Evolutionary conservation across 2,113 vertebrate species (phyloP).

Genomic region (Protobothrops mucrosquamatus): DNA sequence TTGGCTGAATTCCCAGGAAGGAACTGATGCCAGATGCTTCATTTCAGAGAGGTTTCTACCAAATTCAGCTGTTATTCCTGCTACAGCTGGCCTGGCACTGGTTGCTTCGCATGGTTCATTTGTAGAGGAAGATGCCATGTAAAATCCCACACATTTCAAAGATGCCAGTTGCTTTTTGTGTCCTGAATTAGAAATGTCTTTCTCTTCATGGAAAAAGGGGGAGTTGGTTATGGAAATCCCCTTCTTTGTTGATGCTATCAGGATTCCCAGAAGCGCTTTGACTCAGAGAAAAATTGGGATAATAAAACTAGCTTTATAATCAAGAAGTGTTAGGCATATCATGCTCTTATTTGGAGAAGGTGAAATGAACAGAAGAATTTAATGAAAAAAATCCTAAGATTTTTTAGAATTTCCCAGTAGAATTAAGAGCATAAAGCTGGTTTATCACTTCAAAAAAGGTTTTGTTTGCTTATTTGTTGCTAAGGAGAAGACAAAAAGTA

Average conservation of each 20-base stretch:
- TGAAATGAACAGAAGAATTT: neutral
- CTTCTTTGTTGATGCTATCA: neutral
- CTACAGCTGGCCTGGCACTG: neutral
- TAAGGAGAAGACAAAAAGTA: neutral
- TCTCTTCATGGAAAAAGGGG: neutral
- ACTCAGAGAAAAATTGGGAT: neutral
- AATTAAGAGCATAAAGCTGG: neutral
- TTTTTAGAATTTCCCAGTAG: neutral
- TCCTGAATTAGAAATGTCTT: neutral
- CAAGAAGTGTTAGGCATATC: neutral
- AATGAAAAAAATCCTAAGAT: neutral
- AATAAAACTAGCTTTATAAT: neutral
- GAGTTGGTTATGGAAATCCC: neutral
- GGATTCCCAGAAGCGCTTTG: neutral
- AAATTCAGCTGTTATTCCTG: neutral
- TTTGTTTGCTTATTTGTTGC: neutral
- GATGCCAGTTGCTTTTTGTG: neutral
- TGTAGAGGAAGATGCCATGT: neutral
- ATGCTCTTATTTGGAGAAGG: neutral
- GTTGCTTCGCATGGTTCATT: neutral
- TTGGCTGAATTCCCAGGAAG: slow-evolving; percentile 10
- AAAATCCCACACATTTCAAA: neutral
- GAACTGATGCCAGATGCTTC: slow-evolving; percentile 5
- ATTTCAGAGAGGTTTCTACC: neutral
- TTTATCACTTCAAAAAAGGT: neutral